Base-by-base conservation (phyloP, 2,113 vertebrate genomes). In the Scomber scombrus region DNA sequence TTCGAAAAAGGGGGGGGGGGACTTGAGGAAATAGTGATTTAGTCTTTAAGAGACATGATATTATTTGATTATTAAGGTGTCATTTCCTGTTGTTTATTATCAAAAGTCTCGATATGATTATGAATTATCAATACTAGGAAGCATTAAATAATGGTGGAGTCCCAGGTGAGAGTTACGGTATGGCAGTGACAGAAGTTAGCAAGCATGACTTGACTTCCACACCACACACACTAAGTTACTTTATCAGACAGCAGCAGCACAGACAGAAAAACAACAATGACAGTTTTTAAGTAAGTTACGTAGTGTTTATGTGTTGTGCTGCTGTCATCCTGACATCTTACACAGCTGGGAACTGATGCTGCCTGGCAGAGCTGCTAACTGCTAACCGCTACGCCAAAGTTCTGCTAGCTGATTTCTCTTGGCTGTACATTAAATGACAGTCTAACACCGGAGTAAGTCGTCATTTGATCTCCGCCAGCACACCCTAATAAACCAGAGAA, bases 311-410 rank as follows among this genome's bases (percentile, higher is more conserved):
- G 5, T 49, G 21, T 4, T 21, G 18, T 46, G 5, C 11, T 31
- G n/a, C 14, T 12, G 23, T 56, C 31, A 47, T 16, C 5, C 58
- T 7, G 3, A 19, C 31, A 60, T 31, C 2, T 60, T 21, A 64
- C 9, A 23, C 19, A n/a, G 26, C 34, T 26, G n/a, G 12, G 0
- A 60, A 23, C 23, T 49, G 60, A 7, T 40, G 49, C 31, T 65
- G 18, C 10, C 9, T 23, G 12, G 4, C 50, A 23, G 52, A 29
- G 34, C 1, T 50, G 80, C 73, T 80, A 84, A 57, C 47, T 21
- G 86, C 82, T 82, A 90, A 46, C 40, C 40, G 26, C n/a, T 11
- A 0, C 62, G n/a, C 12, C 21, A 52, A 85, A 86, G 81, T 79
- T 68, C 7, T 1, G 18, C 19, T 7, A 16, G 45, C 26, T n/a